Base-by-base conservation (phyloP, 2,113 vertebrate species). In the Sprattus sprattus region DNA sequence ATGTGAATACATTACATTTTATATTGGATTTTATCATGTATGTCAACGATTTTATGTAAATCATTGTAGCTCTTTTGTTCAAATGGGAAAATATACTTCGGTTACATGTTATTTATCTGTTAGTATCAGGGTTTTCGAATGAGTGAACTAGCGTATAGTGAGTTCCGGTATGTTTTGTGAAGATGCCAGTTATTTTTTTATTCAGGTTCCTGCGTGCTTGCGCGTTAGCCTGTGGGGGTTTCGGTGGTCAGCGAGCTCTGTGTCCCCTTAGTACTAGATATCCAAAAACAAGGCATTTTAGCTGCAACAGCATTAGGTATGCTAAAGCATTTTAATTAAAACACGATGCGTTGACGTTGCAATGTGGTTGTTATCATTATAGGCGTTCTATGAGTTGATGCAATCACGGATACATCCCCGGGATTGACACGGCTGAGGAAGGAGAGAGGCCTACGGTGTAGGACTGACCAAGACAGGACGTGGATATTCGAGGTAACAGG, bases 151-250 rank as follows among this genome's bases (percentile, higher is more conserved):
- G 44, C 16, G 82, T 82, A 46, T n/a, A 52, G 13, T 16, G 16
- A 83, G 90, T 92, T 92, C 92, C 92, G 89, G 89, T 90, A 71
- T 89, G 88, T 85, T 85, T 86, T 86, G 87, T 85, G 88, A 89
- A 86, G 84, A 22, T 89, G 91, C 88, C 90, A 89, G 89, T 92
- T 92, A 91, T 89, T 92, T 85, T 84, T 82, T 84, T 93, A 93
- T 94, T 92, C 94, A 93, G 93, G 93, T 95, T 95, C 93, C 93
- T 90, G 93, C 92, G 71, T 15, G 85, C 71, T 78, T 78, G 71
- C 71, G 71, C 71, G 71, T 78, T 78, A 85, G 45, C 45, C 81
- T 57, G 88, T 83, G 86, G 88, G 83, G 85, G 85, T 82, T 83
- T 89, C 57, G 88, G 75, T 86, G 86, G 83, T 60, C 85, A 86